These are phyloP conservation scores for Tragelaphus strepsiceros DNA, from an alignment of 2,113 vertebrate genomes.

Conservation along the genomic window DNA sequence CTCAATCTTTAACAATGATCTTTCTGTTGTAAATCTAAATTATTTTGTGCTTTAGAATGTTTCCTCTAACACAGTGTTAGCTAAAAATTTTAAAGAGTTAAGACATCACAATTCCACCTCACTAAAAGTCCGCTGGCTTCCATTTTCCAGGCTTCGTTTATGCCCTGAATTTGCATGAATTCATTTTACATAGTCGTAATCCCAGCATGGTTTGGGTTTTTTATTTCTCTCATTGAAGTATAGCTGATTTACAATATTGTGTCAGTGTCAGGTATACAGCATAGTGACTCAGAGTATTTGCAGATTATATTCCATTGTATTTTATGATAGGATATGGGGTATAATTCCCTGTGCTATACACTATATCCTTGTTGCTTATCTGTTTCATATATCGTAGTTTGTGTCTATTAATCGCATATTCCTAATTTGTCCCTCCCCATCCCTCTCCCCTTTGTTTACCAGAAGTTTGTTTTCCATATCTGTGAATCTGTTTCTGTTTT, in stretches of 20 bases:
- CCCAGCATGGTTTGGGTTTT: not conserved
- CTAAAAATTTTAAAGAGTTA: not conserved
- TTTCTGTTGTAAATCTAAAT: constrained; percentile 3
- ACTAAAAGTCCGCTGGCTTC: not conserved
- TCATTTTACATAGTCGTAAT: not conserved
- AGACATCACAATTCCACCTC: not conserved
- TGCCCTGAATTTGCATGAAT: not conserved
- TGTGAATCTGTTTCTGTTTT: not conserved
- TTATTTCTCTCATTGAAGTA: not conserved
- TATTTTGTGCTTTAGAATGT: not conserved
- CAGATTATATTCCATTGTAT: not conserved
- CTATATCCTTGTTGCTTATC: not conserved
- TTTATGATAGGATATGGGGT: not conserved
- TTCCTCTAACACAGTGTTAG: not conserved
- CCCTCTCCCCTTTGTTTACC: not conserved
- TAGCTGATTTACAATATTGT: not conserved
- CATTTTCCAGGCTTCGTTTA: not conserved
- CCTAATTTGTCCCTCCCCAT: not conserved
- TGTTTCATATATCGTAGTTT: not conserved
- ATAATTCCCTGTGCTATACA: not conserved
- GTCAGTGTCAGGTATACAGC: not conserved
- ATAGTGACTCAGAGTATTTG: not conserved
- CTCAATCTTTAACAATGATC: not conserved
- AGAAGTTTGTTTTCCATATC: not conserved
- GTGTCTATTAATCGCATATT: not conserved